Conservation (phyloP, 2,797 vertebrate species). For the Tamandua tetradactyla region DNA sequence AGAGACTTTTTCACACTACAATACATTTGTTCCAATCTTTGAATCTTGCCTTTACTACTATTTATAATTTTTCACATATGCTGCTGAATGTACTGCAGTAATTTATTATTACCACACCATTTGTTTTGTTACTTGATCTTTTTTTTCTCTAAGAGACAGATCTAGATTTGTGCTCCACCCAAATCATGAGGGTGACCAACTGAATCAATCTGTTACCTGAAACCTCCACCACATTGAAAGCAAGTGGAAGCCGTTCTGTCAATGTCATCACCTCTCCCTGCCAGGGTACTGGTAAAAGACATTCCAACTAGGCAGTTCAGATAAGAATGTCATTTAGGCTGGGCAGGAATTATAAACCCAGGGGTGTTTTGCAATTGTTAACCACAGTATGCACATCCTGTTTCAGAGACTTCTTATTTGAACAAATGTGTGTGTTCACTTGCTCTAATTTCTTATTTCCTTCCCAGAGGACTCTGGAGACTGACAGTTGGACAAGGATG, state of each 20-base stretch:
- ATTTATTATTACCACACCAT: neutral
- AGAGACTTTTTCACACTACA: neutral
- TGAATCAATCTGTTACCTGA: neutral
- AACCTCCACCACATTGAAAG: conserved; percentile 10
- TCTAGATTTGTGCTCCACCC: neutral
- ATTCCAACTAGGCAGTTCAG: conserved; percentile 83
- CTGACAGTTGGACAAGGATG: neutral
- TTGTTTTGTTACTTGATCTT: conserved; percentile 20
- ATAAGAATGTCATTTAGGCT: conserved; percentile 88
- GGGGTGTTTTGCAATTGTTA: conserved; percentile 78
- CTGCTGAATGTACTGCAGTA: neutral
- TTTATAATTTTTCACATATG: neutral
- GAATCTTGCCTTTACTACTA: neutral
- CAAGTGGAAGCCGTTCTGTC: conserved; percentile 31
- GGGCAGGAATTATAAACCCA: conserved; percentile 82
- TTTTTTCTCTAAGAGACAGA: neutral
- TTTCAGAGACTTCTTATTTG: conserved; percentile 25
- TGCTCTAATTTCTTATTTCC: conserved; percentile 51
- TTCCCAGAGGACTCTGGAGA: conserved; percentile 7
- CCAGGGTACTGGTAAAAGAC: conserved; percentile 79
- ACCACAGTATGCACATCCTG: conserved; percentile 73
- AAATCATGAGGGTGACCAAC: neutral
- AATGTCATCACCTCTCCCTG: neutral
- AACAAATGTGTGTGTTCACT: conserved; percentile 32
- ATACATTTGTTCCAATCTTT: neutral